These are phyloP conservation scores for Ptychoptera albimana DNA, from an alignment of 2,888 invertebrate species.

Conservation along the genomic window DNA sequence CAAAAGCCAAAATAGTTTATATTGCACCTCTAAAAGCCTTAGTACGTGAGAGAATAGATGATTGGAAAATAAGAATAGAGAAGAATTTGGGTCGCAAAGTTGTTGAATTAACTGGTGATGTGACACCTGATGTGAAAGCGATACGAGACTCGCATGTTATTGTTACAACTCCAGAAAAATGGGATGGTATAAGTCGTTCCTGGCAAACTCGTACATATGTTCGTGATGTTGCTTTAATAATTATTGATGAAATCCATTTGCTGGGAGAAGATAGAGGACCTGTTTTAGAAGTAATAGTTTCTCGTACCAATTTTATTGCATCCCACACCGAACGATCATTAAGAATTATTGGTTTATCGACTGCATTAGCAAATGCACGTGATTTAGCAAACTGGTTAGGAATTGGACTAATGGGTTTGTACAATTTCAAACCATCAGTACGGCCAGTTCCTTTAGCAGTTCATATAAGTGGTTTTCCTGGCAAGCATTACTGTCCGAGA, in stretches of 20 bases:
- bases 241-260: constrained; percentile 97
- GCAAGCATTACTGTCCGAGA: constrained; percentile 96
- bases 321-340: constrained; percentile 70
- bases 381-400: constrained; percentile 95
- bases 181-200: constrained; percentile 97
- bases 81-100: constrained; percentile 61
- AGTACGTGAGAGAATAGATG: constrained; percentile 88
- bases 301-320: constrained; percentile 90
- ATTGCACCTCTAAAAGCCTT: constrained; percentile 97
- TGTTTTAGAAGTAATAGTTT: constrained; percentile 93
- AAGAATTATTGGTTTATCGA: constrained; percentile 88
- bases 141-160: constrained; percentile 80
- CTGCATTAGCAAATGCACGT: constrained; percentile 92
- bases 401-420: constrained; percentile 77
- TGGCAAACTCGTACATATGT: constrained; percentile 98
- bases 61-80: constrained; percentile 78
- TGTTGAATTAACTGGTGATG: constrained; percentile 90
- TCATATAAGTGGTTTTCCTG: constrained; percentile 90
- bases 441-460: constrained; percentile 87
- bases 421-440: constrained; percentile 95
- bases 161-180: constrained; percentile 98
- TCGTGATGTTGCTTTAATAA: constrained; percentile 71
- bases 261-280: constrained; percentile 82
- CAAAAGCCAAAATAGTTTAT: constrained; percentile 80
- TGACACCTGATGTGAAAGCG: constrained; percentile 67